phyloP scores from a whole-genome alignment of 2,888 invertebrate genomes.

The Pilophorus perplexus region DNA sequence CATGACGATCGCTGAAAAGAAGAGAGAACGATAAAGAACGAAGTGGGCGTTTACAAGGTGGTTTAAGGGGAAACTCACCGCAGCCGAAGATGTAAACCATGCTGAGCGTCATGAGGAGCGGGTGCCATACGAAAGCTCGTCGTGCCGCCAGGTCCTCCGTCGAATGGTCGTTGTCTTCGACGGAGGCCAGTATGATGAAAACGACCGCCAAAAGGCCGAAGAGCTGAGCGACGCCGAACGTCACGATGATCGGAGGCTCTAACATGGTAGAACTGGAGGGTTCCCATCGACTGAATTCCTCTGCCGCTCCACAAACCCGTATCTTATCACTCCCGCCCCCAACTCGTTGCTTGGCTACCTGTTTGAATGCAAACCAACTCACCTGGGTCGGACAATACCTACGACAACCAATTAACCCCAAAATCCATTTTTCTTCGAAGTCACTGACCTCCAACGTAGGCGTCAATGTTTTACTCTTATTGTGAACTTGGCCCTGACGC shows the following conservation, averaged over 20 bases:
- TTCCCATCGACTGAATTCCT: background rate
- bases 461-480: too few species aligned
- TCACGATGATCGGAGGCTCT: conserved; percentile 23
- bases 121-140: conserved; percentile 18
- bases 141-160: background rate
- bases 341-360: background rate
- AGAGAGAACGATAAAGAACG: too few species aligned
- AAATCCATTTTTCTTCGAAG: too few species aligned
- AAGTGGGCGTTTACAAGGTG: too few species aligned
- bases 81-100: conserved; percentile 30
- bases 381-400: too few species aligned
- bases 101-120: conserved; percentile 21
- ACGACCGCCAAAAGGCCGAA: conserved; percentile 33
- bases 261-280: conserved; percentile 23
- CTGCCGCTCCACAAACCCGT: background rate
- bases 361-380: conserved; percentile 23
- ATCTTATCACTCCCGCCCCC: too few species aligned
- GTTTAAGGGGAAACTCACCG: conserved; percentile 27
- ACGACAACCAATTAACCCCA: too few species aligned
- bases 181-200: conserved; percentile 11
- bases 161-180: conserved; percentile 8
- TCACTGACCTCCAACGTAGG: too few species aligned
- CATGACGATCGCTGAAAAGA: conserved; percentile 32
- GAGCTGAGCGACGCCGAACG: conserved; percentile 17
- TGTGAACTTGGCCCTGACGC: too few species aligned